Evolutionary conservation across 2,888 invertebrate genomes (phyloP), one percentile per base, ranked within the genome.

Genomic region (Phlogophora meticulosa): DNA sequence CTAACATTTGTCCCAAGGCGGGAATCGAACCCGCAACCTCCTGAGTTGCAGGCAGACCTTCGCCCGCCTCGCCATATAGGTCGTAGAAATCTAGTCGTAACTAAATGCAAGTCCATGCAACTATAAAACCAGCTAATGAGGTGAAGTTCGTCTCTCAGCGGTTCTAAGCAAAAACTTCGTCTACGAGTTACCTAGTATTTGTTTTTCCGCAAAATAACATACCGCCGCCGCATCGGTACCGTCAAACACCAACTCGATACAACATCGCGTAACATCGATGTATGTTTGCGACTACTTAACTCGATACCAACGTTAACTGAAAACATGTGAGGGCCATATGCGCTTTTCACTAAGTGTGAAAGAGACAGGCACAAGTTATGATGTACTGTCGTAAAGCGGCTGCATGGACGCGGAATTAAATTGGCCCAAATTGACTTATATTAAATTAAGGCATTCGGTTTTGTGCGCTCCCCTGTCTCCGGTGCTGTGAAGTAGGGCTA

Each of bases 371-470:
- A 77, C 66, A 83, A 60, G 75, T 81, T 85, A 84, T 88, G 86
- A 87, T 86, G 87, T 88, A 85, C 85, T 83, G 84, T 84, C 79
- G 81, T 86, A 78, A 85, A 87, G 83, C 85, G 85, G 87, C 89
- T 90, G 93, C 90, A 93, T 90, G 92, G 89, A 86, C 91, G 91
- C 88, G 87, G 88, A 93, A 94, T 93, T 92, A 93, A 94, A 94
- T 93, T 93, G 93, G 90, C 92, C 92, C 87, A 93, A 94, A 94
- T 94, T 94, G 94, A 93, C 93, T 93, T 92, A 88, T 91, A 94
- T 94, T 92, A 92, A 93, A 94, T 94, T 92, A 94, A 91, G 92
- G 92, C 91, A 90, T 92, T 93, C 90, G 90, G 94, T 93, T 93
- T 94, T 93, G 92, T 91, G 86, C 90, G 89, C 90, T 84, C 85